A percentile compares a stretch with the other conserved stretches of the same genome.
phyloP scores from a whole-genome alignment of 2,113 vertebrate species.

The Clarias magur region DNA sequence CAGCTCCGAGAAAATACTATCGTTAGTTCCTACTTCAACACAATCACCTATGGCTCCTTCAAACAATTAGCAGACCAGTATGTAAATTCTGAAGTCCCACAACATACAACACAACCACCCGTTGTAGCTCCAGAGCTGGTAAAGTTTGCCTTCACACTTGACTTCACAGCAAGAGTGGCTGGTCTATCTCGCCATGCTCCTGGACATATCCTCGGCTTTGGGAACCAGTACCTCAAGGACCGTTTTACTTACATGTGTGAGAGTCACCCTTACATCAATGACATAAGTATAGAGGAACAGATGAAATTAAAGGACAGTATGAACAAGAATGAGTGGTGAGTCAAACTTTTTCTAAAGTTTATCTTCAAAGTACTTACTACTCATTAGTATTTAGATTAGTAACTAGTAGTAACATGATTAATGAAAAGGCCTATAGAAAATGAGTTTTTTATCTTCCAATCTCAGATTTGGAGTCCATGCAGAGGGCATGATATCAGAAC shows the following conservation, averaged over 20 bases:
- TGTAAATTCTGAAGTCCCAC: slow-evolving; percentile 57
- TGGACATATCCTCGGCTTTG: slow-evolving; percentile 80
- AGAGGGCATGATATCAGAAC: not conserved
- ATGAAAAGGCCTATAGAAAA: not conserved
- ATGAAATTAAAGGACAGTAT: not conserved
- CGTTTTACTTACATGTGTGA: slow-evolving; percentile 67
- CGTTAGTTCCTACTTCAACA: slow-evolving; percentile 72
- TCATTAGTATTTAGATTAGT: not conserved
- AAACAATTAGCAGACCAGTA: slow-evolving; percentile 79
- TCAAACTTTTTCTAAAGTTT: not conserved
- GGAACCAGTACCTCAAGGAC: slow-evolving; percentile 74
- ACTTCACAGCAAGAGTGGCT: slow-evolving; percentile 77
- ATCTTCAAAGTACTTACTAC: not conserved
- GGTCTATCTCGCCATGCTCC: slow-evolving; percentile 72
- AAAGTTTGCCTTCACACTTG: slow-evolving; percentile 75
- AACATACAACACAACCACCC: not conserved
- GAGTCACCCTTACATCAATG: slow-evolving; percentile 54
- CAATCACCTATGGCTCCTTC: slow-evolving; percentile 81
- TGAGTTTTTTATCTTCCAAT: not conserved
- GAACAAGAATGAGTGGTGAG: slow-evolving; percentile 17
- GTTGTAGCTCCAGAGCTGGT: slow-evolving; percentile 70
- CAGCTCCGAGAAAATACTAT: slow-evolving; percentile 78
- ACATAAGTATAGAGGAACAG: not conserved
- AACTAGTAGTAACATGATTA: not conserved
- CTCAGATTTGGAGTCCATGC: not conserved